phyloP scores from a whole-genome alignment of 1,140 invertebrate genomes.

The Leptinotarsa defecta region DNA sequence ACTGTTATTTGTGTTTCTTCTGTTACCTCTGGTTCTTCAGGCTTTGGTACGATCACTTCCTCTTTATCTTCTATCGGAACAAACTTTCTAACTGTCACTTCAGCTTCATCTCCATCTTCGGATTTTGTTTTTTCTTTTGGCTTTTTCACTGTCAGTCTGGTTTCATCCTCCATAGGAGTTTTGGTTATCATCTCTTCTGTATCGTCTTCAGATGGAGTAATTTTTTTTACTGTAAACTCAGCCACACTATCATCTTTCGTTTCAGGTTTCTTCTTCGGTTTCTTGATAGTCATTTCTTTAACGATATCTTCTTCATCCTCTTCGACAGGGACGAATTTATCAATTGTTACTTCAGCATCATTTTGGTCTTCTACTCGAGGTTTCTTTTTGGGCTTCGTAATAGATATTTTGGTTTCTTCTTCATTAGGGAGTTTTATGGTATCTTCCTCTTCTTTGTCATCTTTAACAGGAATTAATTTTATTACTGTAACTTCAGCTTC shows the following conservation, averaged over 20 bases:
- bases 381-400: constrained; percentile 28
- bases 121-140: constrained; percentile 32
- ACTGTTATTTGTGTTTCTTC: not conserved
- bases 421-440: constrained; percentile 31
- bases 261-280: constrained; percentile 3
- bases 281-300: not conserved
- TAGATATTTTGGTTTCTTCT: constrained; percentile 49
- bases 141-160: constrained; percentile 69
- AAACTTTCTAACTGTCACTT: constrained; percentile 46
- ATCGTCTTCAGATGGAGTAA: constrained; percentile 63
- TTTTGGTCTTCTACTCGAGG: constrained; percentile 40
- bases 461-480: constrained; percentile 28
- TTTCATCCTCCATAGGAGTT: constrained; percentile 63
- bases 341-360: constrained; percentile 59
- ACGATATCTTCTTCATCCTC: constrained; percentile 28
- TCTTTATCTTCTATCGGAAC: constrained; percentile 47
- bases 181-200: constrained; percentile 45
- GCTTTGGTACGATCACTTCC: constrained; percentile 25
- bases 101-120: constrained; percentile 48
- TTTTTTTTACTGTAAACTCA: constrained; percentile 20
- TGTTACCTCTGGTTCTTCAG: not conserved
- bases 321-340: constrained; percentile 47
- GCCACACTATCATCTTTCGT: not conserved
- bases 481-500: constrained; percentile 46
- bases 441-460: constrained; percentile 15